These are phyloP conservation scores for Danio rerio DNA, from an alignment of 2,113 vertebrate genomes.

Conservation along the genomic window DNA sequence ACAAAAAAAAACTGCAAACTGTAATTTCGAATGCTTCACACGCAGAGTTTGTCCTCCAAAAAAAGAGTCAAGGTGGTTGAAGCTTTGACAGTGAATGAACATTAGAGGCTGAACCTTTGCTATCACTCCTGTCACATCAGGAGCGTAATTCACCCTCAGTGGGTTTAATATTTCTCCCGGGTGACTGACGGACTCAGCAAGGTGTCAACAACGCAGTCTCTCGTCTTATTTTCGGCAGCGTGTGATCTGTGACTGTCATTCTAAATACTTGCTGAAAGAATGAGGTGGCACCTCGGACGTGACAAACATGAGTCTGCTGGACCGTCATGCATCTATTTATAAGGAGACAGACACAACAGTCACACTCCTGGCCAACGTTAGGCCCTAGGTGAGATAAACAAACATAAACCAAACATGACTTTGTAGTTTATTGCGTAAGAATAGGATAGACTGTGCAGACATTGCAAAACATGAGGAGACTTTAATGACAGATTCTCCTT, in stretches of 20 bases:
- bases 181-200: constrained; percentile 38
- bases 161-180: constrained; percentile 44
- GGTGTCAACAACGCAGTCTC: constrained; percentile 38
- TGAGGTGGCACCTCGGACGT: neutral
- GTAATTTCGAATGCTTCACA: neutral
- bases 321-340: neutral
- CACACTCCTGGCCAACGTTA: neutral
- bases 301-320: neutral
- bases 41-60: neutral
- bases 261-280: constrained; percentile 40
- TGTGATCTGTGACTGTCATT: constrained; percentile 35
- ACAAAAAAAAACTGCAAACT: too few relatives aligned
- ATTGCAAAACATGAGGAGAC: neutral
- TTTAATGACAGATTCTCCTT: neutral
- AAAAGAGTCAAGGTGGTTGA: constrained; percentile 24
- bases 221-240: constrained; percentile 25
- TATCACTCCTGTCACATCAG: constrained; percentile 32
- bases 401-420: neutral
- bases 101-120: neutral
- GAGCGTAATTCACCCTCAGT: constrained; percentile 32
- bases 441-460: neutral
- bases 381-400: neutral
- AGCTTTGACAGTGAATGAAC: constrained; percentile 31
- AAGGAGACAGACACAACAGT: neutral
- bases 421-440: neutral